Percentiles rank a stretch among this genome's conserved stretches.
Evolutionary conservation across 2,797 vertebrate species (phyloP).

Genomic region (Anguilla obscura): DNA sequence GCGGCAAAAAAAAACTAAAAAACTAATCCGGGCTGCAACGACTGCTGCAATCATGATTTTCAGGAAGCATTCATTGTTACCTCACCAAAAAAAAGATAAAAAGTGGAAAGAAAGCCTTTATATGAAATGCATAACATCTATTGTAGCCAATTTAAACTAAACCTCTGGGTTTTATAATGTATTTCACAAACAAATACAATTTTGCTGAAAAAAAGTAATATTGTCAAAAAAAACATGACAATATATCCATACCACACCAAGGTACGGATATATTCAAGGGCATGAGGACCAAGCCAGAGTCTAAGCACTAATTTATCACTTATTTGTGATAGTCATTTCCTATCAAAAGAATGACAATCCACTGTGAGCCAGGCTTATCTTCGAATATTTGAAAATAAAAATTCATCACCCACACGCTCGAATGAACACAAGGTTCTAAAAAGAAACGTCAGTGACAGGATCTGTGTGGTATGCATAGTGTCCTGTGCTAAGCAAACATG

Average conservation of each 20-base stretch:
- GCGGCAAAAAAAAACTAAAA: slow-evolving; percentile 10
- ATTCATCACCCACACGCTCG: background rate
- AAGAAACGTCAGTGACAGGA: no score
- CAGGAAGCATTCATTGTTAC: slow-evolving; percentile 19
- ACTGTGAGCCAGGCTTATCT: background rate
- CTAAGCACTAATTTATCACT: background rate
- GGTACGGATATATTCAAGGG: background rate
- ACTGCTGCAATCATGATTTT: slow-evolving; percentile 25
- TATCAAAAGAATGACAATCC: background rate
- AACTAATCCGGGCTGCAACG: slow-evolving; percentile 24
- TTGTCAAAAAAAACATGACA: no score
- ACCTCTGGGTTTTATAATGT: background rate
- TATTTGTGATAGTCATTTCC: no score
- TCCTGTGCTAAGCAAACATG: background rate
- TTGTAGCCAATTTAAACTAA: no score
- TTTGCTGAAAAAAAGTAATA: no score
- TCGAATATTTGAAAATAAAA: background rate
- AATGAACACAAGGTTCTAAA: background rate
- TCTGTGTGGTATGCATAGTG: background rate
- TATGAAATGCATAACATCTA: background rate
- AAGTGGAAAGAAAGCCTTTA: background rate
- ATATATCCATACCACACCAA: background rate
- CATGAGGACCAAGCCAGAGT: background rate
- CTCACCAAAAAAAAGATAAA: slow-evolving; percentile 11
- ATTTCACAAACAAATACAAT: background rate